Conservation (phyloP, 2,888 invertebrate genomes). For the Folsomia candida region DNA sequence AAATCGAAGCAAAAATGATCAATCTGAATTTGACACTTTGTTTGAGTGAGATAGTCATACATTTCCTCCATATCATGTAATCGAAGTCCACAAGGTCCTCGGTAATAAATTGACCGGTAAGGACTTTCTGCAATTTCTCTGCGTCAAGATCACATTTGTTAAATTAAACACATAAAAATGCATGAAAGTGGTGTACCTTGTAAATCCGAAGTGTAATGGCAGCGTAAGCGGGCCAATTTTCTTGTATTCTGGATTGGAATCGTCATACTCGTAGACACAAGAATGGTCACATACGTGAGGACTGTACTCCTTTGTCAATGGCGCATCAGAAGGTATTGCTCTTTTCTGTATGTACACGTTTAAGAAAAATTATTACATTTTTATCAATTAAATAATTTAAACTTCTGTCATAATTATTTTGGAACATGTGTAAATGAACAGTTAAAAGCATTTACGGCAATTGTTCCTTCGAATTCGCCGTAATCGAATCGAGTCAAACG, state of each 20-base stretch:
- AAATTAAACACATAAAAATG: conserved; percentile 14
- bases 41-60: conserved; percentile 68
- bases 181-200: conserved; percentile 58
- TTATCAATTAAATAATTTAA: too few species aligned
- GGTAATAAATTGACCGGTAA: conserved; percentile 57
- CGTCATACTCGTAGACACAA: conserved; percentile 57
- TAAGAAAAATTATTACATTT: background rate
- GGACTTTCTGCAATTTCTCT: conserved; percentile 58
- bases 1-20: conserved; percentile 87
- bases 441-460: conserved; percentile 43
- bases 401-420: too few species aligned
- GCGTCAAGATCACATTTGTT: conserved; percentile 21
- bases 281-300: conserved; percentile 66
- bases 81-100: conserved; percentile 80
- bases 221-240: conserved; percentile 76
- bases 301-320: conserved; percentile 53
- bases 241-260: conserved; percentile 62
- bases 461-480: conserved; percentile 43
- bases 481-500: conserved; percentile 4
- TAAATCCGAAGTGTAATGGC: conserved; percentile 83
- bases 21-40: conserved; percentile 73
- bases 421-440: background rate
- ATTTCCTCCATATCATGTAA: conserved; percentile 72
- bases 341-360: conserved; percentile 15
- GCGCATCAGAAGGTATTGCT: conserved; percentile 29